Percentiles rank a stretch among this genome's conserved stretches.
Conservation (phyloP, 2,888 invertebrate species). For the Leptopilina syphax region DNA sequence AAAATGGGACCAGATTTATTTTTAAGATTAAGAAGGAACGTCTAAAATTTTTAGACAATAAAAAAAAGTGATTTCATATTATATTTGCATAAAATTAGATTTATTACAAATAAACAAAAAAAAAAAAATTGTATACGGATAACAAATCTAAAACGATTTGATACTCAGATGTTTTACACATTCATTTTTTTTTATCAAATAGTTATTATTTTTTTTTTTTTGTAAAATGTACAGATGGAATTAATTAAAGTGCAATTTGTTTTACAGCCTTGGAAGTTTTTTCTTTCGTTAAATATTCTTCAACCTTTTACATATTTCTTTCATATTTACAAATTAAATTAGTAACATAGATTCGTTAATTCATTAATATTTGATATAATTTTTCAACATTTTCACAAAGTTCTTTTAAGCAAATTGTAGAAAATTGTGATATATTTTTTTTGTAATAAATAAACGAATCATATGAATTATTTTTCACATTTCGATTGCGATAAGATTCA, state of each 20-base stretch:
- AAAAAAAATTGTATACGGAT: constrained; percentile 30
- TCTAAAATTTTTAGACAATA: background rate
- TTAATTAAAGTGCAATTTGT: constrained; percentile 61
- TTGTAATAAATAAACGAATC: background rate
- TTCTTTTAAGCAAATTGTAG: background rate
- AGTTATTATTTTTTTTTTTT: constrained; percentile 38
- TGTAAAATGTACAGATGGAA: constrained; percentile 54
- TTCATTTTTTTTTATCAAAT: background rate
- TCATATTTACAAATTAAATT: constrained; percentile 35
- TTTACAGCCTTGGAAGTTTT: constrained; percentile 49
- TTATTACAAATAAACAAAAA: constrained; percentile 48
- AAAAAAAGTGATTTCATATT: constrained; percentile 52
- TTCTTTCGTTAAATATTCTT: constrained; percentile 1
- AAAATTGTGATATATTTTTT: background rate
- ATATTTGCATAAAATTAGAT: constrained; percentile 55
- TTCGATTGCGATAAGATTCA: background rate
- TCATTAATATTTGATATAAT: constrained; percentile 38
- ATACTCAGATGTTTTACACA: constrained; percentile 10
- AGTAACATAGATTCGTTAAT: constrained; percentile 16
- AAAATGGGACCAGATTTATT: background rate
- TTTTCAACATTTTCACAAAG: background rate
- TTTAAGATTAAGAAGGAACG: too few relatives aligned
- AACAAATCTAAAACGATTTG: constrained; percentile 26
- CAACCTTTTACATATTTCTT: background rate
- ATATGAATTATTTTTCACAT: background rate